Evolutionary conservation across 2,888 invertebrate species (phyloP).

Genomic region (Portevinia maculata): DNA sequence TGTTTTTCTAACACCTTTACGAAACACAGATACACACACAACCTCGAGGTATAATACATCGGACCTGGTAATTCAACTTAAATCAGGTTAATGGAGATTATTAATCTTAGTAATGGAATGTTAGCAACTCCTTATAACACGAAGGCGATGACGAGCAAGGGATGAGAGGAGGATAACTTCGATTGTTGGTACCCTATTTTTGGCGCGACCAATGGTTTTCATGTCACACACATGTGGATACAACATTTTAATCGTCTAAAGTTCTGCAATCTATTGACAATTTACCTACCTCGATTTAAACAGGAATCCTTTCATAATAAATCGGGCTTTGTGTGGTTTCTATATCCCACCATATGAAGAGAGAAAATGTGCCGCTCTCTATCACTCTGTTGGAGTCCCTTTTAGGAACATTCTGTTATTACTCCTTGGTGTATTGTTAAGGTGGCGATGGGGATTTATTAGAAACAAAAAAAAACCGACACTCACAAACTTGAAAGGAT

Average conservation of each 20-base stretch:
- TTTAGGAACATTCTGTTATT: conserved; percentile 6
- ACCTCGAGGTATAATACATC: not conserved
- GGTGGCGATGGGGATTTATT: conserved; percentile 21
- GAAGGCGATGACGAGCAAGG: not conserved
- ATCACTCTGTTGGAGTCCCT: not conserved
- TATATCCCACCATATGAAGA: not conserved
- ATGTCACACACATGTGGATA: conserved; percentile 7
- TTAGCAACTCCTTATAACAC: conserved; percentile 14
- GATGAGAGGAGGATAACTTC: not conserved
- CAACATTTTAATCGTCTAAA: not conserved
- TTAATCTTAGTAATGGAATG: conserved; percentile 47
- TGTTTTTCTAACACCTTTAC: not conserved
- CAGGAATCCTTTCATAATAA: conserved; percentile 30
- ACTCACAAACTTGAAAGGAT: conserved; percentile 6
- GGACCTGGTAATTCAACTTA: conserved; percentile 54
- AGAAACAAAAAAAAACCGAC: conserved; percentile 11
- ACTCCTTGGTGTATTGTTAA: conserved; percentile 24
- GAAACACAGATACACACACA: not conserved
- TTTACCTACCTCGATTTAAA: conserved; percentile 20
- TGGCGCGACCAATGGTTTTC: conserved; percentile 1
- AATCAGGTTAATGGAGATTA: conserved; percentile 70
- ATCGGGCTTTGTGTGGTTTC: conserved; percentile 19
- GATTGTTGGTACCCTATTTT: not conserved
- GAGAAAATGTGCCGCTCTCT: not conserved
- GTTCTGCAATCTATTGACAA: conserved; percentile 11